Evolutionary conservation across 2,113 vertebrate genomes (phyloP).

Genomic region (Scolopax mira): DNA sequence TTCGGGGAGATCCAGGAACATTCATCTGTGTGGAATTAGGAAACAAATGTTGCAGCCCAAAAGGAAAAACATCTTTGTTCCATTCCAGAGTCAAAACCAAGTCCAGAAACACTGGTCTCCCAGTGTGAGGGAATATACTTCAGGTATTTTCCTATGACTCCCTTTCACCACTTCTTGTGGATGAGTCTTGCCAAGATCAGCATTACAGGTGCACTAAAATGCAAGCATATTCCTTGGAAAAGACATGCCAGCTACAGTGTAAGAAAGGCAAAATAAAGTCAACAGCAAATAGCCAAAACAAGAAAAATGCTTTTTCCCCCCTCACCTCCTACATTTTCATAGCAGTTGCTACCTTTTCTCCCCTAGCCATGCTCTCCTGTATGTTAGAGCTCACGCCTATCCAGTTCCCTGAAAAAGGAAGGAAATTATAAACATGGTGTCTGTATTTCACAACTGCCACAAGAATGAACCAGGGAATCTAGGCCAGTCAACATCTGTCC

Average conservation of each 20-base stretch:
- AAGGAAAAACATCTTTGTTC: background rate
- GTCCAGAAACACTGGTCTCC: background rate
- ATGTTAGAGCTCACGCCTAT: background rate
- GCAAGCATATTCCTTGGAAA: background rate
- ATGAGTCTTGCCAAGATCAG: background rate
- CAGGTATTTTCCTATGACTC: background rate
- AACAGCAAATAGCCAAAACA: background rate
- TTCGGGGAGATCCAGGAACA: background rate
- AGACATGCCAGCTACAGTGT: background rate
- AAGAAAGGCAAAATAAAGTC: background rate
- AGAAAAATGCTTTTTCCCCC: too few relatives aligned
- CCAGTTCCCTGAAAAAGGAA: background rate
- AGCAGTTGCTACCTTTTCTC: background rate
- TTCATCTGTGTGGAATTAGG: background rate
- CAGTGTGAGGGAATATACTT: too few relatives aligned
- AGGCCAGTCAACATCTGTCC: slow-evolving; percentile 29
- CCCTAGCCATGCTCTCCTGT: too few relatives aligned
- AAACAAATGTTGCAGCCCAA: background rate
- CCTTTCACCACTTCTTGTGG: background rate
- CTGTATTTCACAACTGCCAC: background rate
- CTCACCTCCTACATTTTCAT: background rate
- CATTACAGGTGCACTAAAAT: background rate
- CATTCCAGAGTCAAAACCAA: background rate
- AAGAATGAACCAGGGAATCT: background rate
- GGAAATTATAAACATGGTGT: background rate